A percentile compares a stretch with the other conserved stretches of the same genome.
phyloP scores from a whole-genome alignment of 64 coral and sea anemone species.

The Montipora capricornis region DNA sequence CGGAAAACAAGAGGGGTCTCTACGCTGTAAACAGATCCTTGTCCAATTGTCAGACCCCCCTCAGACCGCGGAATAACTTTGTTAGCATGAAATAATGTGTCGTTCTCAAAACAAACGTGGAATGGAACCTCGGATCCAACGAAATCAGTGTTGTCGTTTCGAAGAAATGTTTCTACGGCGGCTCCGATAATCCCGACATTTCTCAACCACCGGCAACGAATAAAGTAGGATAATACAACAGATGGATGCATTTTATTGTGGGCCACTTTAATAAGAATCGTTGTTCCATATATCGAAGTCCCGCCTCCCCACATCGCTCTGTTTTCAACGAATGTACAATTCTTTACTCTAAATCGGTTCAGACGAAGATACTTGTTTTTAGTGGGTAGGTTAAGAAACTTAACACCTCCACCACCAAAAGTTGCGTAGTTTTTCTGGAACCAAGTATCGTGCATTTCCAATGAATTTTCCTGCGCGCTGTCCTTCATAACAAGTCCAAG shows the following conservation, averaged over 20 bases:
- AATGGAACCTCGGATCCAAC: constrained; percentile 68
- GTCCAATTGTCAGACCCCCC: constrained; percentile 62
- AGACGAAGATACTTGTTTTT: not conserved
- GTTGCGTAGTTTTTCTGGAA: constrained; percentile 60
- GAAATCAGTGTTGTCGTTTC: constrained; percentile 73
- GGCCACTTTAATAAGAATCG: constrained; percentile 29
- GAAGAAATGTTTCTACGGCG: constrained; percentile 73
- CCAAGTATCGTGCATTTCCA: constrained; percentile 25
- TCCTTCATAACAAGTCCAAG: constrained; percentile 43
- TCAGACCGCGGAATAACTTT: constrained; percentile 29
- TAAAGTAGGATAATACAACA: constrained; percentile 49
- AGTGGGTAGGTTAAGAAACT: constrained; percentile 1
- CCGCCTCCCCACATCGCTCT: constrained; percentile 81
- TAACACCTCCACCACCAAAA: constrained; percentile 60
- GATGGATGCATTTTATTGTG: not conserved
- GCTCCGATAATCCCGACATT: constrained; percentile 82
- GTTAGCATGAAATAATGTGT: constrained; percentile 30
- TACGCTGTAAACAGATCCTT: constrained; percentile 84
- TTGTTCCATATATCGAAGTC: constrained; percentile 64
- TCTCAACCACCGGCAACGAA: constrained; percentile 45
- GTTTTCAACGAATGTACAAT: constrained; percentile 66
- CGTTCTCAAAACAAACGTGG: constrained; percentile 56
- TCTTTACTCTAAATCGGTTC: constrained; percentile 21
- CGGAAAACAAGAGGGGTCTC: constrained; percentile 80
- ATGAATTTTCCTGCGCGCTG: constrained; percentile 40